These are phyloP conservation scores for Nasonia giraulti DNA, from an alignment of 1,140 invertebrate species.

Conservation along the genomic window DNA sequence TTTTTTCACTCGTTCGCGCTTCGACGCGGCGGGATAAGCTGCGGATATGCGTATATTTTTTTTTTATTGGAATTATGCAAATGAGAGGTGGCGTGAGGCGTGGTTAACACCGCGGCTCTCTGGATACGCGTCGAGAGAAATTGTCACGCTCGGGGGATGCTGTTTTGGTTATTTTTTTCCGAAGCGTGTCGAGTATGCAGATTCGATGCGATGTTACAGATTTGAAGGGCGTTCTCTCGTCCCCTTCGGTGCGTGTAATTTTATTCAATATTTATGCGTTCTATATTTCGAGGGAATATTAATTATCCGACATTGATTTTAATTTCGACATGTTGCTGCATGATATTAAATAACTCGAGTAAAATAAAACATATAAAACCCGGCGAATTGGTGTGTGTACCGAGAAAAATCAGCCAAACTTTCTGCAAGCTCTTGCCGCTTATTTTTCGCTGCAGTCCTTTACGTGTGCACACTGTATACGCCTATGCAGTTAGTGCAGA, in stretches of 20 bases:
- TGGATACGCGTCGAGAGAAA: constrained; percentile 19
- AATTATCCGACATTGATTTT: too few relatives aligned
- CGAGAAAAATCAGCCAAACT: neutral
- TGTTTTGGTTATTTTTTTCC: neutral
- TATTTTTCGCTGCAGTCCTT: neutral
- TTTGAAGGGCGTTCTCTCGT: neutral
- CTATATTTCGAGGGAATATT: too few relatives aligned
- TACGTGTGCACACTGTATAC: neutral
- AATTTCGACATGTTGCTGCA: too few relatives aligned
- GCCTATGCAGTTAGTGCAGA: neutral
- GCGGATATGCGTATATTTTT: neutral
- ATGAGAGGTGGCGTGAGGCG: constrained; percentile 20
- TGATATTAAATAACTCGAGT: too few relatives aligned
- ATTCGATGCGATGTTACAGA: neutral
- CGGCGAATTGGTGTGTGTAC: too few relatives aligned
- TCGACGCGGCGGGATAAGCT: neutral
- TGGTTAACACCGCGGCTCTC: neutral
- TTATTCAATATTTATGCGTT: neutral
- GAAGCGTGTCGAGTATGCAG: neutral
- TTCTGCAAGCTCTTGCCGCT: neutral
- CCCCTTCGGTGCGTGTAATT: neutral
- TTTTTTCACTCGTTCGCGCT: neutral
- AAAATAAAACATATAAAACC: too few relatives aligned
- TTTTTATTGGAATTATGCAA: constrained; percentile 45
- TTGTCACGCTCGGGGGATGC: constrained; percentile 8